Evolutionary conservation across 1,140 invertebrate genomes (phyloP).

Genomic region (Trigoniulus corallinus): DNA sequence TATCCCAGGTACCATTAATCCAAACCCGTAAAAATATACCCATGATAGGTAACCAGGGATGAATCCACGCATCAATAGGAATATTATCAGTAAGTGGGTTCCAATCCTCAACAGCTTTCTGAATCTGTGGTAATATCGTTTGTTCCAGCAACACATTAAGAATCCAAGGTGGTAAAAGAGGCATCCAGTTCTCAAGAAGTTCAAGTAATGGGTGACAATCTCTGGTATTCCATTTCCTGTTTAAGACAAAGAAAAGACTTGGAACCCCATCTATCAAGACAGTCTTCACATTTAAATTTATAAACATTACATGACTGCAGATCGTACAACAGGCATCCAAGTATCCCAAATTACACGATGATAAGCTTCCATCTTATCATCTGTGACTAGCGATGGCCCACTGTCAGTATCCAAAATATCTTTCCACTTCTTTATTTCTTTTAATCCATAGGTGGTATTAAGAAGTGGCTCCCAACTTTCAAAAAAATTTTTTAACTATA

Average conservation of each 20-base stretch:
- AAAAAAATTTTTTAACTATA: constrained; percentile 26
- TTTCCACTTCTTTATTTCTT: constrained; percentile 29
- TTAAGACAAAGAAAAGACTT: neutral
- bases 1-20: neutral
- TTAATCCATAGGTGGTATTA: constrained; percentile 24
- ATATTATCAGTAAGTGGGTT: constrained; percentile 84
- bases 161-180: constrained; percentile 64
- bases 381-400: neutral
- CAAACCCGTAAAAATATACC: constrained; percentile 25
- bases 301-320: constrained; percentile 46
- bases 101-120: constrained; percentile 71
- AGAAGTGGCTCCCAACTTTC: constrained; percentile 31
- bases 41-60: constrained; percentile 80
- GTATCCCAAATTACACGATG: constrained; percentile 71
- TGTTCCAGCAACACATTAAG: constrained; percentile 64
- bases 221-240: constrained; percentile 52
- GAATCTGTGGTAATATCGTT: constrained; percentile 58
- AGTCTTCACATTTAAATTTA: constrained; percentile 9
- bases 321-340: constrained; percentile 65
- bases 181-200: constrained; percentile 63
- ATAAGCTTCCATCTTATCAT: constrained; percentile 45
- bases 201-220: constrained; percentile 50
- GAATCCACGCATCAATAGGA: constrained; percentile 89
- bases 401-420: constrained; percentile 16
- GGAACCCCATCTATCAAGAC: neutral